Evolutionary conservation across 35 echinoderm and acorn worm genomes (phyloP), one percentile per base, ranked within the genome.

Genomic region (Lytechinus pictus): DNA sequence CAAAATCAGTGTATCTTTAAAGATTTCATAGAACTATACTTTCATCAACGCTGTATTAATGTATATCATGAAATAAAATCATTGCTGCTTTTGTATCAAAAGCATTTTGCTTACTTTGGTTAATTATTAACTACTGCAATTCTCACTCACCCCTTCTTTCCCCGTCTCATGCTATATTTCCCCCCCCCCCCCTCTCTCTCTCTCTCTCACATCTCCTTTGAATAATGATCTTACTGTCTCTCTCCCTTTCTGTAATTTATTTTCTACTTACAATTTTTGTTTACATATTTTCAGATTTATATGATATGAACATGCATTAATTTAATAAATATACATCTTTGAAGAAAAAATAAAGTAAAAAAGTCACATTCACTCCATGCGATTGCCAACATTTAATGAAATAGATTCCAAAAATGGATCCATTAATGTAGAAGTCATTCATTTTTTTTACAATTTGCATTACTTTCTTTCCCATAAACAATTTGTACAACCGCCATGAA

Each of bases 341-440:
- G n/a, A 14, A 79, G n/a, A 79, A 79, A 24, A 5, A n/a, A 24
- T 24, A 3, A 79, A 79, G n/a, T 16, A 79, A 79, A 79, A 79
- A 24, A 24, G 19, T 24, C 6, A 79, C 16, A 79, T 79, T 79
- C 66, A 79, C 52, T 90, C 24, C 88, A 90, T 90, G 88, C 88
- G 29, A 54, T 90, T 90, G 27, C 88, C 52, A 90, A 90, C 88
- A 90, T 90, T 90, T 90, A 90, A 52, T 90, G 88, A 90, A 90
- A 90, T 90, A 44, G 88, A 52, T 54, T 52, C 52, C 88, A 52
- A 79, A 79, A 89, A 89, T 89, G 87, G 28, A 27, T 89, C 87
- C 29, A 89, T 89, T 53, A 89, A 12, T 27, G 87, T 89, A 89
- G 52, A 89, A 89, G n/a, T n/a, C n/a, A 44, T 44, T 44, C 33